Base-by-base conservation (phyloP, 2,888 invertebrate species). In the Synergus itoensis region DNA sequence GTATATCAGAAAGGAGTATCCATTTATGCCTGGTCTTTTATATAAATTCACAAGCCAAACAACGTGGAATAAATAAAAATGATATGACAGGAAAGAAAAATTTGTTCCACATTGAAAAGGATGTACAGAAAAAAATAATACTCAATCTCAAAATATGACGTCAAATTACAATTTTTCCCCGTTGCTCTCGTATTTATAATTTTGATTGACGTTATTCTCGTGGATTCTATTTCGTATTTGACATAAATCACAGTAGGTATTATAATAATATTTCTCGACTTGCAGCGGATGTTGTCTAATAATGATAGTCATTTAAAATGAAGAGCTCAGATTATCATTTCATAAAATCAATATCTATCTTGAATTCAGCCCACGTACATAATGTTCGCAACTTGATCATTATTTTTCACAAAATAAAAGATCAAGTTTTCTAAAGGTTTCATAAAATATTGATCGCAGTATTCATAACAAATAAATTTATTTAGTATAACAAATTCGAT, bases 251-350 rank as follows among this genome's bases (percentile, higher is more conserved):
- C n/a, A 14, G 16, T 28, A 16, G 8, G 7, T 65, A n/a, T 65
- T 43, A 43, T 18, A 41, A 11, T 28, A 48, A 45, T 48, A 73
- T 11, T 3, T 73, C 73, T 36, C 36, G 36, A 73, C 48, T 53
- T 73, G 16, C 14, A 45, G 16, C 16, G 43, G 45, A 45, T 73
- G 45, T 48, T 73, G 36, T 28, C 36, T 16, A 73, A 73, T 73
- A 73, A 73, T 73, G 53, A 73, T n/a, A 53, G 73, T 1, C 16
- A 53, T 8, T 16, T 53, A 36, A 48, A 36, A 28, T 40, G n/a
- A 53, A 53, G 48, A 53, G 2, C 28, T 53, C 28, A 73, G 40
- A 73, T 73, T 73, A 73, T 73, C 53, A 73, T 73, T n/a, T 60
- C 4, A 36, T n/a, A 36, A 53, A 53, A n/a, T 36, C n/a, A 53